These are phyloP conservation scores for Drosophila rufa DNA, from an alignment of 1,140 invertebrate genomes.

Conservation along the genomic window DNA sequence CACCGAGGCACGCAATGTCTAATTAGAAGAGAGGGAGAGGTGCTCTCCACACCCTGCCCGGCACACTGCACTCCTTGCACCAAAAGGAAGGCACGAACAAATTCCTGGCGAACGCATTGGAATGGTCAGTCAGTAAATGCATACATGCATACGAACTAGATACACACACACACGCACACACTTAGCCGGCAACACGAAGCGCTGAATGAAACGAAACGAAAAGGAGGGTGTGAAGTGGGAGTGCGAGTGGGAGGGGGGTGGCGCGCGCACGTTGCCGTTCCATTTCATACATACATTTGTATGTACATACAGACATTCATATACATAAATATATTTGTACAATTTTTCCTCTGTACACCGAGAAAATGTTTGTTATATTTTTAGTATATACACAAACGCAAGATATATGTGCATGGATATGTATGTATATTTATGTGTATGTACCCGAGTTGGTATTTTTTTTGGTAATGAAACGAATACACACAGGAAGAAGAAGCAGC, in stretches of 20 bases:
- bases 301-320: not conserved
- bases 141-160: slow-evolving; percentile 27
- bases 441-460: slow-evolving; percentile 19
- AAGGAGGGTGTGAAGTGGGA: slow-evolving; percentile 30
- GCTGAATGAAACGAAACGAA: slow-evolving; percentile 51
- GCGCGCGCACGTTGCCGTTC: slow-evolving; percentile 53
- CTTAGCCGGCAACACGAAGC: slow-evolving; percentile 41
- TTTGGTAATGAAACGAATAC: slow-evolving; percentile 44
- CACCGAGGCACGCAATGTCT: slow-evolving; percentile 40
- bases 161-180: slow-evolving; percentile 20
- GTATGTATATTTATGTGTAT: slow-evolving; percentile 20
- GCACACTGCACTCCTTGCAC: slow-evolving; percentile 7
- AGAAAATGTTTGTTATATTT: slow-evolving; percentile 55
- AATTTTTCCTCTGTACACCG: slow-evolving; percentile 50
- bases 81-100: slow-evolving; percentile 22
- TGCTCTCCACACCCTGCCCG: slow-evolving; percentile 12
- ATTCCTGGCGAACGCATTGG: slow-evolving; percentile 53
- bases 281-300: slow-evolving; percentile 10
- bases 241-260: slow-evolving; percentile 2
- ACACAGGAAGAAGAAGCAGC: slow-evolving; percentile 39
- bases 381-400: slow-evolving; percentile 27
- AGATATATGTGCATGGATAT: slow-evolving; percentile 4
- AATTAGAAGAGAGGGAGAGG: slow-evolving; percentile 32
- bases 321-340: slow-evolving; percentile 28
- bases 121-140: slow-evolving; percentile 40